phyloP scores from a whole-genome alignment of 2,888 invertebrate species.

The Horisme vitalbata region DNA sequence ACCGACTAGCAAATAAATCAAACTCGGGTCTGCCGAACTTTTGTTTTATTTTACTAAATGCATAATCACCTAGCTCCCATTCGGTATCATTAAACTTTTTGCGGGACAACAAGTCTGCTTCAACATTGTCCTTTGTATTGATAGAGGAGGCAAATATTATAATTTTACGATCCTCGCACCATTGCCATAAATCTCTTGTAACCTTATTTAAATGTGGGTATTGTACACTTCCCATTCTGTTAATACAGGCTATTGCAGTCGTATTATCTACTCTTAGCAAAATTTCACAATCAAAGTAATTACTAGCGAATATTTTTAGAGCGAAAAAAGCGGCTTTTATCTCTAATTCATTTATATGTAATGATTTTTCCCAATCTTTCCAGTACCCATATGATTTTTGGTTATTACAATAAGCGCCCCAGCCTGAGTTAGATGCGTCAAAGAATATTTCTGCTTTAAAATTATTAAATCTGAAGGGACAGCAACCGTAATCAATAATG shows the following conservation, averaged over 20 bases:
- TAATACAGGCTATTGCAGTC: slow-evolving; percentile 11
- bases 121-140: slow-evolving; percentile 6
- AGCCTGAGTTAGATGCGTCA: background rate
- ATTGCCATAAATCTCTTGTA: slow-evolving; percentile 8
- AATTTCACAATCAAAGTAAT: background rate
- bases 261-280: slow-evolving; percentile 7
- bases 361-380: background rate
- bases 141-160: slow-evolving; percentile 8
- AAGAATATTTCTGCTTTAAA: background rate
- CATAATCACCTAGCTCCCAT: slow-evolving; percentile 1
- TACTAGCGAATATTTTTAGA: background rate
- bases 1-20: slow-evolving; percentile 18
- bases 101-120: slow-evolving; percentile 4
- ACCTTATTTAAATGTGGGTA: slow-evolving; percentile 8
- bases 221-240: slow-evolving; percentile 12
- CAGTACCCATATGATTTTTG: background rate
- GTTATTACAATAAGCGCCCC: slow-evolving; percentile 1
- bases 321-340: slow-evolving; percentile 1
- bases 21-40: slow-evolving; percentile 12
- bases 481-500: background rate
- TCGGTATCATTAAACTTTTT: slow-evolving; percentile 2
- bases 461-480: too few relatives aligned
- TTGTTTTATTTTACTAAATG: too few relatives aligned
- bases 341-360: slow-evolving; percentile 1
- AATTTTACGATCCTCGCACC: slow-evolving; percentile 12